phyloP scores from a whole-genome alignment of 1,140 invertebrate species.

The Cotesia chilonis region DNA sequence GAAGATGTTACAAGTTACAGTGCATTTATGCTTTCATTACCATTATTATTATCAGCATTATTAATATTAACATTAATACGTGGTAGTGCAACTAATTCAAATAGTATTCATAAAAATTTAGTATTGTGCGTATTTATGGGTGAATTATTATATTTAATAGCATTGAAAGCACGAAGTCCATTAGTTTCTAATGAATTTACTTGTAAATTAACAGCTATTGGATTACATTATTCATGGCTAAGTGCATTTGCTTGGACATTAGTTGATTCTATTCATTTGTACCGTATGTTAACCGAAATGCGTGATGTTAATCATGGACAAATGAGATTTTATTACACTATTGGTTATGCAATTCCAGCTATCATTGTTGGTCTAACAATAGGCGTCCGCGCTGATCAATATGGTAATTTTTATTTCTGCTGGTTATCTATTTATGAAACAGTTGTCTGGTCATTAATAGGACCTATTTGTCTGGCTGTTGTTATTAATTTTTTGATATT shows the following conservation, averaged over 20 bases:
- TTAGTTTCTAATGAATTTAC: slow-evolving; percentile 83
- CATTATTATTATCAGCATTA: slow-evolving; percentile 79
- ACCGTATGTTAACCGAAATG: slow-evolving; percentile 94
- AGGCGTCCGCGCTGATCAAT: slow-evolving; percentile 93
- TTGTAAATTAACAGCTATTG: slow-evolving; percentile 91
- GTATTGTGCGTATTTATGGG: slow-evolving; percentile 87
- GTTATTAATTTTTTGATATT: slow-evolving; percentile 82
- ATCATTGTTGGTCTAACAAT: slow-evolving; percentile 90
- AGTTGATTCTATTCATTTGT: slow-evolving; percentile 90
- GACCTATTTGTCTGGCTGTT: slow-evolving; percentile 81
- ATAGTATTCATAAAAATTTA: slow-evolving; percentile 93
- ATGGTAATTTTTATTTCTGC: slow-evolving; percentile 92
- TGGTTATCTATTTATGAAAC: slow-evolving; percentile 94
- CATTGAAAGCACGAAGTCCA: slow-evolving; percentile 79
- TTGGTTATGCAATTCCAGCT: slow-evolving; percentile 94
- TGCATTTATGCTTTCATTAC: slow-evolving; percentile 84
- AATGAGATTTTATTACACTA: slow-evolving; percentile 93
- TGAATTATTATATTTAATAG: slow-evolving; percentile 86
- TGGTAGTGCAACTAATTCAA: slow-evolving; percentile 86
- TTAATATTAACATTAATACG: slow-evolving; percentile 80
- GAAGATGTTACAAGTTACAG: slow-evolving; percentile 90
- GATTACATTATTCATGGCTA: slow-evolving; percentile 92
- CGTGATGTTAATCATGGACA: slow-evolving; percentile 95
- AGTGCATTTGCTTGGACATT: slow-evolving; percentile 90
- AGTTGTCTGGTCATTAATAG: slow-evolving; percentile 90